Percentiles rank a stretch among this genome's conserved stretches.
Evolutionary conservation across 1,140 invertebrate genomes (phyloP).

Genomic region (Meloidogyne floridensis): DNA sequence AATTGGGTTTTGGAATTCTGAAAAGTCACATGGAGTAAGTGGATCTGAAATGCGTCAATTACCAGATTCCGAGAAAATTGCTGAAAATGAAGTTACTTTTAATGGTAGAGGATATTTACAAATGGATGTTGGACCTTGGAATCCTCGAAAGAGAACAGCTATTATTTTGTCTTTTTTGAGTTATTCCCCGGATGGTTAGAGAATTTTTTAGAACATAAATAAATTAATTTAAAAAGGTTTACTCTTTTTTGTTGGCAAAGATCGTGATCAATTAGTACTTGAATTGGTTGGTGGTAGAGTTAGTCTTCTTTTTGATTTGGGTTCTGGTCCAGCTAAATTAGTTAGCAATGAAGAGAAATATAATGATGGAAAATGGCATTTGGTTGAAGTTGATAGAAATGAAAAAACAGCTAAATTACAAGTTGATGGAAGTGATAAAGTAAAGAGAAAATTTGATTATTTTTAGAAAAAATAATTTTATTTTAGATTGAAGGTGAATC

Average conservation of each 20-base stretch:
- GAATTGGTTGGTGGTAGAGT: slow-evolving; percentile 80
- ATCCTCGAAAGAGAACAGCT: slow-evolving; percentile 70
- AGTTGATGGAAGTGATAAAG: slow-evolving; percentile 50
- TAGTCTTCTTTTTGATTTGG: slow-evolving; percentile 70
- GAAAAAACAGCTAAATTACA: slow-evolving; percentile 57
- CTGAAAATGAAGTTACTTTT: slow-evolving; percentile 71
- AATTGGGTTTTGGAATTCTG: slow-evolving; percentile 92
- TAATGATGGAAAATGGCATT: slow-evolving; percentile 65
- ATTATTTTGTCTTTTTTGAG: slow-evolving; percentile 83
- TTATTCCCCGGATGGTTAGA: slow-evolving; percentile 76
- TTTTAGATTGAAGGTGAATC: slow-evolving; percentile 61
- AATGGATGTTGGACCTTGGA: slow-evolving; percentile 70
- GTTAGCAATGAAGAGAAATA: slow-evolving; percentile 45
- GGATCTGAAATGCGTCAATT: slow-evolving; percentile 72
- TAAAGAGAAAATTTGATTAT: neutral
- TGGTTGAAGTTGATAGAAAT: slow-evolving; percentile 45
- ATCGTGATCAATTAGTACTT: slow-evolving; percentile 78
- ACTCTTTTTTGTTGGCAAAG: slow-evolving; percentile 80
- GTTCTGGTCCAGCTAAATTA: slow-evolving; percentile 56
- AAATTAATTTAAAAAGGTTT: slow-evolving; percentile 66
- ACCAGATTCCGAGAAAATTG: slow-evolving; percentile 40
- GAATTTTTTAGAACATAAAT: neutral
- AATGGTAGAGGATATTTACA: slow-evolving; percentile 82
- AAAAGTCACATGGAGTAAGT: slow-evolving; percentile 75
- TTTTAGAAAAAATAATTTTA: neutral